Percentiles rank a stretch among this genome's conserved stretches.
phyloP scores from a whole-genome alignment of 2,888 invertebrate species.

The Ariolimax columbianus region DNA sequence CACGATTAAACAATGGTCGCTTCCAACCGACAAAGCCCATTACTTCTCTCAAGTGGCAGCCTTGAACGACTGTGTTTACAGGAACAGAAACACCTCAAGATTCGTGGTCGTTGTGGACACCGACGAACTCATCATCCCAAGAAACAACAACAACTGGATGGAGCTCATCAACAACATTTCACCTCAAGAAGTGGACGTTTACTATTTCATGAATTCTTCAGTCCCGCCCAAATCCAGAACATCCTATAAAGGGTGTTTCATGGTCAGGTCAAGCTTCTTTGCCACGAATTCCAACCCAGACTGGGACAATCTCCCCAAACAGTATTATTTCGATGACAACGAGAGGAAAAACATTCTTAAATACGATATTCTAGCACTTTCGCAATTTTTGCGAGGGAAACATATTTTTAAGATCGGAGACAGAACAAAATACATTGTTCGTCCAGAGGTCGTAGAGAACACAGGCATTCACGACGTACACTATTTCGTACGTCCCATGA shows the following conservation, averaged over 20 bases:
- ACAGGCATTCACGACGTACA: constrained; percentile 16
- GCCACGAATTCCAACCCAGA: neutral
- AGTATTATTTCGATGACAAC: neutral
- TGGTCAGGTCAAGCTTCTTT: neutral
- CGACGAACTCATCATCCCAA: constrained; percentile 77
- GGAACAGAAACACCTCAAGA: no score
- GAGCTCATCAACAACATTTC: constrained; percentile 55
- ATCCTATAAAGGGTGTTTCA: neutral
- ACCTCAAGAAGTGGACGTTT: neutral
- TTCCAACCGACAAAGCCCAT: neutral
- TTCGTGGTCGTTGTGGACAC: constrained; percentile 74
- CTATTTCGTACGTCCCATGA: neutral
- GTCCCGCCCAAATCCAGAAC: no score
- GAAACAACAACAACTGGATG: constrained; percentile 58
- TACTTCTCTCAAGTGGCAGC: constrained; percentile 75
- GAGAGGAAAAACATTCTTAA: neutral
- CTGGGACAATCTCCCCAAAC: neutral
- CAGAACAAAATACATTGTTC: constrained; percentile 14
- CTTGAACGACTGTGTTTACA: no score
- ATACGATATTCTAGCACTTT: neutral
- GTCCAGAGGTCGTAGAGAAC: constrained; percentile 1
- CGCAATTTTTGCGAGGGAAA: neutral
- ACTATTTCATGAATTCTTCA: neutral
- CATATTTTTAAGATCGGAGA: neutral
- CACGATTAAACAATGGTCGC: constrained; percentile 39